Evolutionary conservation across 1,140 invertebrate species (phyloP), one percentile per base, ranked within the genome.

Genomic region (Brachionus koreanus): DNA sequence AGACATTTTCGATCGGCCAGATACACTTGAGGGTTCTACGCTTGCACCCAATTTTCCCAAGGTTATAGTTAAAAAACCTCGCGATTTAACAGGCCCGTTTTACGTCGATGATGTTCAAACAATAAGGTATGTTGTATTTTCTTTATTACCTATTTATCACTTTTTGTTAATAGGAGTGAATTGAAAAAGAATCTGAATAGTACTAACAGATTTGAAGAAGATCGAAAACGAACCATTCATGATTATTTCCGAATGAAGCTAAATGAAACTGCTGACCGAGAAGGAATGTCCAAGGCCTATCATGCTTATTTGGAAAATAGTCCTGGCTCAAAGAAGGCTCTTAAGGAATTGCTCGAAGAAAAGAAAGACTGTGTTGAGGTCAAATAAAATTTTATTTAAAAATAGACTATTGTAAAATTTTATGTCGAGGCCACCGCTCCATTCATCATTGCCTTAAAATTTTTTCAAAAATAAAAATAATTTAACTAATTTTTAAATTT

Each of bases 281-380:
- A 79, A 29, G 57, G 57, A 19, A 74, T 83, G 82, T 9, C 23
- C 16, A 74, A 74, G n/a, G 52, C 42, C 9, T 83, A 83, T 57
- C 67, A 83, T 49, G 65, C 82, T 29, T 83, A 83, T 43, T 76
- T 83, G 19, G 75, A 74, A 29, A 83, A 83, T 49, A 49, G 69
- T 10, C 69, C 82, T 25, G 82, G 82, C n/a, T 83, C 82, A 10
- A 83, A 76, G 2, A 83, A 83, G 39, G 82, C 82, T 16, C 16
- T 83, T 6, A 6, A 74, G 12, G 82, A 83, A 25, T 13, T 74
- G 10, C 65, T 82, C 12, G 35, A 33, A 23, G 49, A 76, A 33
- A 42, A 42, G 23, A 81, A 46, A 46, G 39, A 74, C 3, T 12
- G 19, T 46, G 23, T 69, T 39, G 65, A 69, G 37, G 19, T 39